Base-by-base conservation (phyloP, 2,797 vertebrate genomes). In the Tamandua tetradactyla region DNA sequence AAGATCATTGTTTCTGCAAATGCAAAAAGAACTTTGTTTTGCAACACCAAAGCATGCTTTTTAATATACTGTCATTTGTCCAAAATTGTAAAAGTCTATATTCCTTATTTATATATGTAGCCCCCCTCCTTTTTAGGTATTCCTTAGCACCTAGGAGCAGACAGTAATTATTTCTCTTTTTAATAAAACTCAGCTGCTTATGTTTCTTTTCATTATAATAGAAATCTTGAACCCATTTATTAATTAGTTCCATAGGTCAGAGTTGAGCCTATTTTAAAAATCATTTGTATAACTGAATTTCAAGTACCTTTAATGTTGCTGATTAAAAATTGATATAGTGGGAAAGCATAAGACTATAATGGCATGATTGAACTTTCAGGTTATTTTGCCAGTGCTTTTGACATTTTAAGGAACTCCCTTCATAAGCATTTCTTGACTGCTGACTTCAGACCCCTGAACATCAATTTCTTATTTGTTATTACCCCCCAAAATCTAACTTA, bases 381-480 rank as follows among this genome's bases (percentile, higher is more conserved):
- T 42, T 47, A 20, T 8, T 3, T 47, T 30, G 25, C 44, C 27
- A 18, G 27, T 64, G 76, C 79, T 42, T 66, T 64, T 32, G 47
- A 72, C 55, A 37, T 55, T 81, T 87, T 80, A 82, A 75, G 49
- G 87, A n/a, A 69, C 32, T 66, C 2, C 20, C 81, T 25, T 68
- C 20, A 6, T 20, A 71, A 52, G 59, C 40, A 10, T 57, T 90
- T 25, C 55, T 64, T 87, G 27, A 82, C 35, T 61, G 18, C 52
- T 71, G 52, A 71, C 52, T 93, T 89, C 35, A 32, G 52, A 80
- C n/a, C 55, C 25, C 42, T 81, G 64, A 71, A 61, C 37, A 9
- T 71, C 74, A 79, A 74, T 82, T 64, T 62, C 30, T 74, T 81
- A 61, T 11, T 95, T 92, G 10, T 81, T 91, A 85, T 96, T 80